Base-by-base conservation (phyloP, 2,797 vertebrate genomes). In the Taeniopygia guttata region DNA sequence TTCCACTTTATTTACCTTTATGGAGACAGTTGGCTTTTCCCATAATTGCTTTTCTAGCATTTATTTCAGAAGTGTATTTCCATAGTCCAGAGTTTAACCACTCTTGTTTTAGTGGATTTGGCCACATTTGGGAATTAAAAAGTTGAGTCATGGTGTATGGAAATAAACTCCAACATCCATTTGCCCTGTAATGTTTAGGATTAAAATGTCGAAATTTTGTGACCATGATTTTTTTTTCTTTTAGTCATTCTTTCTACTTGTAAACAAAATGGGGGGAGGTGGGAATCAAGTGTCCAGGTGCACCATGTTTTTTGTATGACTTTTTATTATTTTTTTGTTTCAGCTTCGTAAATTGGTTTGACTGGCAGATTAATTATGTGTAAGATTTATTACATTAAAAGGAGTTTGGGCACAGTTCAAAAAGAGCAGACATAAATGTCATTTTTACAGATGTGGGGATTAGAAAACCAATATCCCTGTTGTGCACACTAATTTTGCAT, bases 21-120 rank as follows among this genome's bases (percentile, higher is more conserved):
- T 92, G 97, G 94, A 98, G 95, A 97, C 97, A 97, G 97, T 98
- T 98, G 97, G 97, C 97, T 97, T 98, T 97, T 97, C 97, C 98
- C 98, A 98, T 97, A 97, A 97, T 98, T 98, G 97, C 97, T 98
- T 98, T 97, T 98, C 95, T 98, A 98, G 94, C 98, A 97, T 98
- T 98, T 97, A 97, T 98, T 98, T 98, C 98, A 98, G 95, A 98
- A 98, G 97, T 97, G 93, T 97, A 98, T 97, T 97, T 98, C 97
- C 97, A 97, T 98, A 97, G 97, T 96, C 94, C 96, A 96, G 87
- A 97, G 93, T 97, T 98, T 96, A 97, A 95, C 97, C 97, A 97
- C 97, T 97, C 81, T 97, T 96, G 91, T 97, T 97, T 95, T 97
- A 97, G 97, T 98, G 97, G 97, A 97, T 97, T 97, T 94, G 95